phyloP scores from a whole-genome alignment of 2,888 invertebrate genomes.

The Lissocephala sabroskyi region DNA sequence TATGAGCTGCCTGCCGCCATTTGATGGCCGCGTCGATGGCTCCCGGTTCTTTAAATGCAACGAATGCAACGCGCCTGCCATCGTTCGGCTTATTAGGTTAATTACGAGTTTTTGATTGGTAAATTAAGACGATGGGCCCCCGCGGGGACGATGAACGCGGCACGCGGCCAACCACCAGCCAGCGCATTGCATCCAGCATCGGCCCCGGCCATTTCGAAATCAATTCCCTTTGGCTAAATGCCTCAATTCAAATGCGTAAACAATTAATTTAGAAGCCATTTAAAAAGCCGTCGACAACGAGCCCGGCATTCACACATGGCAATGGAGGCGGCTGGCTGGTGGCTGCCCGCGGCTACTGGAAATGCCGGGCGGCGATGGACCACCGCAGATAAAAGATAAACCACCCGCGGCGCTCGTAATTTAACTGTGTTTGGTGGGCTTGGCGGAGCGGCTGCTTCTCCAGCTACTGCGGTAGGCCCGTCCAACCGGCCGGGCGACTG shows the following conservation, averaged over 20 bases:
- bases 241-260: slow-evolving; percentile 64
- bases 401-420: slow-evolving; percentile 54
- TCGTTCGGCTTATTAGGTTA: slow-evolving; percentile 61
- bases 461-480: no score
- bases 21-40: slow-evolving; percentile 58
- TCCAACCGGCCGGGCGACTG: no score
- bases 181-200: not conserved
- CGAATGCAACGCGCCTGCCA: slow-evolving; percentile 7
- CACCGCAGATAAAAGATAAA: slow-evolving; percentile 46
- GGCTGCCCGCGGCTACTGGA: slow-evolving; percentile 10
- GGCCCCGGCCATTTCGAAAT: slow-evolving; percentile 51
- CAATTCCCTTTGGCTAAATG: slow-evolving; percentile 55
- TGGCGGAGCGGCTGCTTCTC: no score
- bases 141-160: slow-evolving; percentile 46
- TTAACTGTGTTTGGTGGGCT: no score
- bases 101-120: slow-evolving; percentile 66
- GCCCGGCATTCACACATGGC: no score
- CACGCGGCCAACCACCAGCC: slow-evolving; percentile 10
- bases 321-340: no score
- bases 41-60: no score
- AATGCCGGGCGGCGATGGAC: no score
- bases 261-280: slow-evolving; percentile 64
- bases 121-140: slow-evolving; percentile 42
- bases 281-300: slow-evolving; percentile 36
- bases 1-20: slow-evolving; percentile 25